Base-by-base conservation (phyloP, 1,140 invertebrate genomes). In the Polyergus mexicanus region DNA sequence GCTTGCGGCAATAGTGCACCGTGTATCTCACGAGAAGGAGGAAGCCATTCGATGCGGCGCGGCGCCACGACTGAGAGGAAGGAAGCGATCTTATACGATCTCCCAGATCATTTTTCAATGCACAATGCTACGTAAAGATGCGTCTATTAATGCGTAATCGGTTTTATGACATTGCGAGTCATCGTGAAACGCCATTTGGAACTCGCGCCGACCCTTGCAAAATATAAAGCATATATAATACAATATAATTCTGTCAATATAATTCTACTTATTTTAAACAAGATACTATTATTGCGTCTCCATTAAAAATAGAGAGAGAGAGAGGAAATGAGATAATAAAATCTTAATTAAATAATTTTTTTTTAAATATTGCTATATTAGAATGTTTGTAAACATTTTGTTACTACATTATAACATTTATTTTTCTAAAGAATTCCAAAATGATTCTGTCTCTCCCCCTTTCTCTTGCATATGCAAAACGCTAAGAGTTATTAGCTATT, bases 81-180 rank as follows among this genome's bases (percentile, higher is more conserved):
- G 41, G 76, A 89, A 89, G 72, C 69, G 87, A 75, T 71, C 54
- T 60, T 80, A 71, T n/a, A 19, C 54, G 58, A 58, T 60, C 84
- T 81, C 25, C 22, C 13, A 44, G 65, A 74, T 86, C 78, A 51
- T 69, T 63, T 86, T 63, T 88, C 75, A 72, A 86, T 68, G 38
- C 41, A 44, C 41, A 44, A 51, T n/a, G 66, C 66, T 72, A 58
- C 54, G 25, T n/a, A 28, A 47, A 74, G 78, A 83, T 72, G 78
- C 38, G 74, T 84, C 83, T 78, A 84, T 84, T 84, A 84, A 84
- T 84, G 78, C 81, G 83, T 84, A 84, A 84, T 84, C 60, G 83
- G 71, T 78, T 84, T 84, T 78, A 77, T 78, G 62, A 62, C 81
- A 66, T 56, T 8, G 68, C 80, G 62, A 69, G 72, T 77, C 74